A percentile compares a stretch with the other conserved stretches of the same genome.
phyloP scores from a whole-genome alignment of 2,888 invertebrate genomes.

The Ectobius pallidus region DNA sequence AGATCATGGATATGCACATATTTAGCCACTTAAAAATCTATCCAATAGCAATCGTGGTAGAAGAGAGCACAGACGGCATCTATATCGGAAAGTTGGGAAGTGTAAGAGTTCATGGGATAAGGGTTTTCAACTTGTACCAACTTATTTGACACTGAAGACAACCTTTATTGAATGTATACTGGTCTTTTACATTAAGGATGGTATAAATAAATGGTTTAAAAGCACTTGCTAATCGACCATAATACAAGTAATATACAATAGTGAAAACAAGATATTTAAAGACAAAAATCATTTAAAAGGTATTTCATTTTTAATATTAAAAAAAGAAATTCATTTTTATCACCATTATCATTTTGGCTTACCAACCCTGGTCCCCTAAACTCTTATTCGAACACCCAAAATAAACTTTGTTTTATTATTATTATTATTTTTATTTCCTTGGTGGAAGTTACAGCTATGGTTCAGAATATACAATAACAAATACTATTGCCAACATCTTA shows the following conservation, averaged over 20 bases:
- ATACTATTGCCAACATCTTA: slow-evolving; percentile 40
- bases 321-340: slow-evolving; percentile 19
- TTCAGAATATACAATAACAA: slow-evolving; percentile 40
- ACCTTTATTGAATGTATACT: slow-evolving; percentile 65
- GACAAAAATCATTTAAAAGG: slow-evolving; percentile 20
- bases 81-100: too few species aligned
- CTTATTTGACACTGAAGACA: slow-evolving; percentile 57
- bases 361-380: slow-evolving; percentile 58
- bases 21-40: too few species aligned
- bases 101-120: too few species aligned
- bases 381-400: slow-evolving; percentile 43
- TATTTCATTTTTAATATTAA: slow-evolving; percentile 17
- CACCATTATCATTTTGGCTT: slow-evolving; percentile 54
- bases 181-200: slow-evolving; percentile 57
- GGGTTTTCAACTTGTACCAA: too few species aligned
- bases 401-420: slow-evolving; percentile 36
- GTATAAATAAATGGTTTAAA: slow-evolving; percentile 50
- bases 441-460: slow-evolving; percentile 30
- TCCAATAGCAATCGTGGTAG: too few species aligned
- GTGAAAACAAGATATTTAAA: slow-evolving; percentile 39
- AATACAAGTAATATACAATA: slow-evolving; percentile 33
- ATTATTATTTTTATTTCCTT: slow-evolving; percentile 31
- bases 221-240: slow-evolving; percentile 53
- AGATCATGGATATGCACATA: too few species aligned
- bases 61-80: too few species aligned